These are phyloP conservation scores for Chaetoderma sp. DNA, from an alignment of 2,888 invertebrate genomes.

Conservation along the genomic window DNA sequence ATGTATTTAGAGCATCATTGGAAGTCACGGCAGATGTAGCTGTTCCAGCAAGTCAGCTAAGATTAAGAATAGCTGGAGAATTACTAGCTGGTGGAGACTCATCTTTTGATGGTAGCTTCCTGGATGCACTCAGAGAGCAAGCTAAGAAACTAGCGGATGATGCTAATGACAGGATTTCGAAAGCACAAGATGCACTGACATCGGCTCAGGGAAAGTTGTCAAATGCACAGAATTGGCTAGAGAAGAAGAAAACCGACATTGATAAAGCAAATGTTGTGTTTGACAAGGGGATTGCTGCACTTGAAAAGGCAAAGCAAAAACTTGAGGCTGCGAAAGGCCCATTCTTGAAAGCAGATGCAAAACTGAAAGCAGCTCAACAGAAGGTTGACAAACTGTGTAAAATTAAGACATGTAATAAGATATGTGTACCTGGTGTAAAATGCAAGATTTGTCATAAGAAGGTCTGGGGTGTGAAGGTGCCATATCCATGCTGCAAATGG, in stretches of 20 bases:
- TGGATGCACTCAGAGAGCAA: neutral
- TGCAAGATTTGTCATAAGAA: constrained; percentile 5
- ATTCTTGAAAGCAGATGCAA: neutral
- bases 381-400: constrained; percentile 3
- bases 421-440: constrained; percentile 12
- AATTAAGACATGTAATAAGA: constrained; percentile 4
- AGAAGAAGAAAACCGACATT: neutral
- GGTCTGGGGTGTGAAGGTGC: neutral
- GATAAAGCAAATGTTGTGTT: constrained; percentile 4
- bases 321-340: constrained; percentile 1
- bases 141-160: neutral
- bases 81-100: constrained; percentile 1
- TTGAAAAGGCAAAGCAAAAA: neutral
- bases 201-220: neutral
- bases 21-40: neutral
- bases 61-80: neutral
- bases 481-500: neutral
- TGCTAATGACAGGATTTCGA: neutral
- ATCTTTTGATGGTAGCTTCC: neutral
- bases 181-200: neutral
- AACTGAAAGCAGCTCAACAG: constrained; percentile 7
- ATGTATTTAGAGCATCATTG: neutral
- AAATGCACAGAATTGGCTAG: constrained; percentile 1
- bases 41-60: neutral
- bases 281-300: neutral